Base-by-base conservation (phyloP, 53 echinoderm and acorn worm species). In the Hippasteria phrygiana region DNA sequence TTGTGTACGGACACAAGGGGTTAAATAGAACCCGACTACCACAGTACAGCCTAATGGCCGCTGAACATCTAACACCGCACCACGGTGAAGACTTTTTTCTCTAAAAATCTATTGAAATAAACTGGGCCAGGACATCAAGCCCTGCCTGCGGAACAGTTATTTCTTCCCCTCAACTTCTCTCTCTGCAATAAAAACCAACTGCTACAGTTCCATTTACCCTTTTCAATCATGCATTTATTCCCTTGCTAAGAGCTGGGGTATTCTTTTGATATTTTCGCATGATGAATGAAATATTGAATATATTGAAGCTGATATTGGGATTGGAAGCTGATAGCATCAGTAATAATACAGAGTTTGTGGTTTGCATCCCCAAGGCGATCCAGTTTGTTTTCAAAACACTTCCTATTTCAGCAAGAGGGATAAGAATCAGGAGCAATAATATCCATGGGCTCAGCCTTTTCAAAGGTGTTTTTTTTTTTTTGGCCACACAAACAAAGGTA, bases 361-460 rank as follows among this genome's bases (percentile, higher is more conserved):
- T 39, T 35, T 1, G 62, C 9, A 43, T 18, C 22, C 73, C 43
- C 43, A 26, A 43, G 42, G 43, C 73, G 22, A 73, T 50, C 16
- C 14, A 41, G 41, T 14, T 34, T 42, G 22, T 72, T 51, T 75
- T 47, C 48, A 75, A 32, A 50, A 75, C 53, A 75, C 75, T 75
- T 75, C 51, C 75, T 4, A 2, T 64, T 66, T 82, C 17, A 28
- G 11, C 43, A 5, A 29, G 43, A 24, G 24, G 64, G 33, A 66
- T 82, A 46, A 45, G 28, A 45, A 45, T 65, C 47, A 66, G 8
- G 47, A 3, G 35, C 11, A 82, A 82, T 82, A 82, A 82, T 59
- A 82, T 36, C 24, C 46, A 43, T 43, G 29, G 50, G 82, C 18
- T 4, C 14, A 27, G 63, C 33, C 17, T 33, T 41, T 82, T 41